phyloP scores from a whole-genome alignment of 2,113 vertebrate genomes.

The Cheilinus undulatus region DNA sequence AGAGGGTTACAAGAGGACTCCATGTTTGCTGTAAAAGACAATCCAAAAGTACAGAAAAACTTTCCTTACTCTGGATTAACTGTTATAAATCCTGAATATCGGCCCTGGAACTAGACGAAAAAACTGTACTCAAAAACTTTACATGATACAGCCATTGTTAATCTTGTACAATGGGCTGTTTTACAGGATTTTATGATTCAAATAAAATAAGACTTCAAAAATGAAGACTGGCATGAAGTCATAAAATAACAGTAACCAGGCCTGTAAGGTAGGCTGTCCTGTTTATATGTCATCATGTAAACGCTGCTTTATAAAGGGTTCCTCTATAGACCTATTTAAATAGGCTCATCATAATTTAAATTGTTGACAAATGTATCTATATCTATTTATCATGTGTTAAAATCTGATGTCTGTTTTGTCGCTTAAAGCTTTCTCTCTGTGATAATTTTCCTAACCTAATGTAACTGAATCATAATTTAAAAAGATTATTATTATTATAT shows the following conservation, averaged over 20 bases:
- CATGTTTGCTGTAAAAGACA: conserved; percentile 50
- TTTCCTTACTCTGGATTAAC: conserved; percentile 69
- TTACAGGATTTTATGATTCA: not conserved
- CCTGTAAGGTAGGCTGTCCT: not conserved
- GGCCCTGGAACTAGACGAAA: conserved; percentile 81
- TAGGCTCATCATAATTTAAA: conserved; percentile 44
- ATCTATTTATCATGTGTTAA: conserved; percentile 64
- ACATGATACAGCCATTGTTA: not conserved
- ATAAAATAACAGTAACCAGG: not conserved
- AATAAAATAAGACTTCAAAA: not conserved
- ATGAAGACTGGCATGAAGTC: conserved; percentile 2
- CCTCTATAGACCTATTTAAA: conserved; percentile 47
- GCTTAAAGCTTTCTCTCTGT: conserved; percentile 59
- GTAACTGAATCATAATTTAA: not conserved
- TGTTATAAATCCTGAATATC: conserved; percentile 76
- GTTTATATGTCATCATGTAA: conserved; percentile 10
- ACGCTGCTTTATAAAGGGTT: conserved; percentile 36
- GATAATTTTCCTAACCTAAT: conserved; percentile 23
- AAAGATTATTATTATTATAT: conserved; percentile 35
- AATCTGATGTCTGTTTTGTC: conserved; percentile 63
- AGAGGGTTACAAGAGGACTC: conserved; percentile 50
- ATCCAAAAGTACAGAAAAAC: conserved; percentile 50
- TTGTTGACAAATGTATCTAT: conserved; percentile 36
- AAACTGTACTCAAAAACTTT: not conserved
- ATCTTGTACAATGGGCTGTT: not conserved